Base-by-base conservation (phyloP, 2,113 vertebrate genomes). In the Macrotus californicus region DNA sequence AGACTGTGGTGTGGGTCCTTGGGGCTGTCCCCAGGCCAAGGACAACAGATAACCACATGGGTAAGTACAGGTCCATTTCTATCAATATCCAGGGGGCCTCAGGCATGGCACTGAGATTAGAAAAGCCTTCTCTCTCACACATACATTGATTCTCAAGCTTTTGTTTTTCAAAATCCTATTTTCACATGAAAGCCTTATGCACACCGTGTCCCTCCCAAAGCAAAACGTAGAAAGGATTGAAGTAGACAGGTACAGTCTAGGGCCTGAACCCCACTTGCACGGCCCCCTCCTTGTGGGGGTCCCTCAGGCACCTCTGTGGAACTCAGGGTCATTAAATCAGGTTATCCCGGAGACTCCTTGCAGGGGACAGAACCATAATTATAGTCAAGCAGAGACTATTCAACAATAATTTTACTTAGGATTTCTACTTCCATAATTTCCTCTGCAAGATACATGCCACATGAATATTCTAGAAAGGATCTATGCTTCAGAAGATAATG, bases 151-250 rank as follows among this genome's bases (percentile, higher is more conserved):
- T 88, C 77, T 75, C 29, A 87, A 87, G 34, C 39, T 48, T 77
- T 43, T 13, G 3, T 70, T 94, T 67, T 72, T 48, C 52, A 77
- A 93, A 88, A 52, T 1, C 12, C 66, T 77, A 15, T 41, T 72
- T 85, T 70, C 84, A 89, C 56, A 93, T 79, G 41, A 91, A 92
- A 93, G 75, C 59, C 61, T 85, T 73, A 75, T 3, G 9, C 39
- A 85, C 10, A 79, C 7, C n/a, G 18, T 3, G 31, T 91, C 43
- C 16, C 34, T 73, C 21, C 19, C 10, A 50, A 87, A 59, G 10
- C 36, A 82, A 14, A 14, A 69, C 9, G 79, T 1, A 70, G n/a
- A 56, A 70, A 56, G 21, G 1, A 66, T n/a, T n/a, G 29, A 43
- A 56, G 41, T 46, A 6, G 7, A 41, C 46, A 14, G 34, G 2